Conservation (phyloP, 2,797 vertebrate genomes). For the Etheostoma nigrum region DNA sequence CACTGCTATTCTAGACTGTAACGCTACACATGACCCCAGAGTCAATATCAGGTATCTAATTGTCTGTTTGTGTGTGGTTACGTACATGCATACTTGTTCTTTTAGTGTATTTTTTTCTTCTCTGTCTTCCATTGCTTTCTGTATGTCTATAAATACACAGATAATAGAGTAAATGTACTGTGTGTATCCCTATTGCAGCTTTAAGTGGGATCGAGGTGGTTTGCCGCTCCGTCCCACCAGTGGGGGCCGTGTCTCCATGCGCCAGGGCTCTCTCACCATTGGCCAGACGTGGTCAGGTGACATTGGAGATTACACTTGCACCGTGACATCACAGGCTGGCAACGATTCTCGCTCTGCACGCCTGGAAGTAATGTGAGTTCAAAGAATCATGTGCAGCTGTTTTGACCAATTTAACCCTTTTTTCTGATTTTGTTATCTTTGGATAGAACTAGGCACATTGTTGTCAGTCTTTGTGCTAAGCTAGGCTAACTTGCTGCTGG, state of each 20-base stretch:
- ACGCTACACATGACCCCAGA: slow-evolving; percentile 90
- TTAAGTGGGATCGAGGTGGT: slow-evolving; percentile 91
- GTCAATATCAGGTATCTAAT: slow-evolving; percentile 86
- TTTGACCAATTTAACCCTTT: slow-evolving; percentile 5
- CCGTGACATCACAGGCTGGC: slow-evolving; percentile 91
- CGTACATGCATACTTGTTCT: not conserved
- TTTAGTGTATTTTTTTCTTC: not conserved
- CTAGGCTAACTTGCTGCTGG: slow-evolving; percentile 5
- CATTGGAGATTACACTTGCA: slow-evolving; percentile 96
- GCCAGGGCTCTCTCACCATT: slow-evolving; percentile 91
- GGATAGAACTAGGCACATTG: too few species aligned
- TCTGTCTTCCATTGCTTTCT: not conserved
- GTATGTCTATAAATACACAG: not conserved
- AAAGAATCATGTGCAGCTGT: not conserved
- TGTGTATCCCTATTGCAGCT: slow-evolving; percentile 79
- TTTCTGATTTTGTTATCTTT: not conserved
- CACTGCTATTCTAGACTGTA: slow-evolving; percentile 89
- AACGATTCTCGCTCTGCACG: slow-evolving; percentile 91
- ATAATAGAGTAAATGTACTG: not conserved
- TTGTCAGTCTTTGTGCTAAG: not conserved
- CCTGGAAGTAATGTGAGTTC: slow-evolving; percentile 96
- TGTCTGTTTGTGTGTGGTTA: not conserved
- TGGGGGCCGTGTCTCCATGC: slow-evolving; percentile 89
- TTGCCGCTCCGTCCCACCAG: slow-evolving; percentile 81
- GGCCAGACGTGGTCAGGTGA: slow-evolving; percentile 98